Evolutionary conservation across 2,113 vertebrate species (phyloP).

Genomic region (Ursus arctos): DNA sequence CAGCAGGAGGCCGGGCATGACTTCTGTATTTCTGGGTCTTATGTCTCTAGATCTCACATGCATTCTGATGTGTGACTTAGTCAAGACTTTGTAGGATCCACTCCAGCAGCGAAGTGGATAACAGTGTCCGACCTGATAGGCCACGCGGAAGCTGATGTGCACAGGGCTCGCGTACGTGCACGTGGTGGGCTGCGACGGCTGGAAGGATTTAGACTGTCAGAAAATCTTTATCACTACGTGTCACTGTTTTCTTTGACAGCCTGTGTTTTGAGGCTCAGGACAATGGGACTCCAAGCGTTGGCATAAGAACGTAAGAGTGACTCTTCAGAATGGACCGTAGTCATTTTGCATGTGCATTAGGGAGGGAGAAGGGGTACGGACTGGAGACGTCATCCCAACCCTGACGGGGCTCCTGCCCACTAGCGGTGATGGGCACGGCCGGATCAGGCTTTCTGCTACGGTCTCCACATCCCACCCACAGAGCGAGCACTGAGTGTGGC

Average conservation of each 20-base stretch:
- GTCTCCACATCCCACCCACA: background rate
- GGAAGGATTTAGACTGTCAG: no score
- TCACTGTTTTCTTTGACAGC: background rate
- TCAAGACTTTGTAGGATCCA: background rate
- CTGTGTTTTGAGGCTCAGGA: background rate
- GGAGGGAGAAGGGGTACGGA: rapidly evolving
- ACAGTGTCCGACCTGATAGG: rapidly evolving
- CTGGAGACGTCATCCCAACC: rapidly evolving
- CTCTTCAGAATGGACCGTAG: rapidly evolving
- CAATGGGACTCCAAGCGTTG: rapidly evolving
- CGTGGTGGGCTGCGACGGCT: rapidly evolving
- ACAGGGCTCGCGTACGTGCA: rapidly evolving
- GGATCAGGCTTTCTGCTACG: rapidly evolving
- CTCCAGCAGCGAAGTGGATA: background rate
- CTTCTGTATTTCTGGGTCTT: background rate
- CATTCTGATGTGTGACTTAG: background rate
- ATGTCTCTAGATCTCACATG: background rate
- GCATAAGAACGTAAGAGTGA: background rate
- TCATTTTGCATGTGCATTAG: rapidly evolving
- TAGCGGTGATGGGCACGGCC: background rate
- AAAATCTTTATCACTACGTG: rapidly evolving
- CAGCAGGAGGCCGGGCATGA: background rate
- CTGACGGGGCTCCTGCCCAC: rapidly evolving
- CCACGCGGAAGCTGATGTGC: rapidly evolving
- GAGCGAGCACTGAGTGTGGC: rapidly evolving